These are phyloP conservation scores for Tachysurus vachellii DNA, from an alignment of 2,113 vertebrate species.

Conservation along the genomic window DNA sequence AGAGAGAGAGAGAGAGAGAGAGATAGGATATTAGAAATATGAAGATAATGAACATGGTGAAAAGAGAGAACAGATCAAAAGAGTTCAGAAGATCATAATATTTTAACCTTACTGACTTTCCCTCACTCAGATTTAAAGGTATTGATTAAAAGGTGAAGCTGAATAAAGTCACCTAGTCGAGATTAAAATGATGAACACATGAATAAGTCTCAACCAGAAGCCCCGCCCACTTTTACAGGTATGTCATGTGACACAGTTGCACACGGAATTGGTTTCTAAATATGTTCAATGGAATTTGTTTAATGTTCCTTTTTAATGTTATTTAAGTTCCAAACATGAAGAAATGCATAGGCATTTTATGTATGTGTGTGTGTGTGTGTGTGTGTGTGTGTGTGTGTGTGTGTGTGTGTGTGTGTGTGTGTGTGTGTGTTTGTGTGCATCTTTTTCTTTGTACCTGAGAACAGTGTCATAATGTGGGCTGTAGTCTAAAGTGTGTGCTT, in stretches of 20 bases:
- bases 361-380: neutral
- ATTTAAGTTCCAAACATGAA: neutral
- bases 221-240: slow-evolving; percentile 12
- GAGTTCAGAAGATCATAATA: neutral
- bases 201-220: neutral
- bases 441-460: slow-evolving; percentile 30
- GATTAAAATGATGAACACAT: too few species aligned
- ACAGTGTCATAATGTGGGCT: slow-evolving; percentile 39
- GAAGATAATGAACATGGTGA: too few species aligned
- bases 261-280: neutral
- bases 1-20: neutral
- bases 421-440: neutral
- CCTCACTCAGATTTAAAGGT: neutral
- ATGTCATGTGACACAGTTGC: neutral
- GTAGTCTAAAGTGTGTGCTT: slow-evolving; percentile 35
- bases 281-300: neutral
- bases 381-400: neutral
- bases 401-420: slow-evolving; percentile 19
- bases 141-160: neutral
- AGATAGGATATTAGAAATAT: neutral
- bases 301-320: neutral
- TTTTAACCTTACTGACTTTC: neutral
- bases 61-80: neutral
- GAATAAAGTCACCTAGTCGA: neutral
- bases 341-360: neutral